Base-by-base conservation (phyloP, 2,888 invertebrate species). In the Dasysyrphus tricinctus region DNA sequence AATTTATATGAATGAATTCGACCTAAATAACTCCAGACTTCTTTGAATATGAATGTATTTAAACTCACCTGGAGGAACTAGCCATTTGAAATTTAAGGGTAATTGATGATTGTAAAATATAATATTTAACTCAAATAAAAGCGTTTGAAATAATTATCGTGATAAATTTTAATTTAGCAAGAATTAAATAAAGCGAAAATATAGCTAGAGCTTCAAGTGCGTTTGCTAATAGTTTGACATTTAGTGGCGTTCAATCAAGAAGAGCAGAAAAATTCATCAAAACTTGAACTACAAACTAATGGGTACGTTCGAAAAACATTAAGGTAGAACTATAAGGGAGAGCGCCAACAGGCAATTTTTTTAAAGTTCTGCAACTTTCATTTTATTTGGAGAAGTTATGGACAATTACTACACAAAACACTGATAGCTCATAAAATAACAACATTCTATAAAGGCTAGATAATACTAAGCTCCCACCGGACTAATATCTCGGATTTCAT, bases 1-100 rank as follows among this genome's bases (percentile, higher is more conserved):
- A 47, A 16, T 42, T 73, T 9, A 14, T 44, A 49, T n/a, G 29
- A 19, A 61, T n/a, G n/a, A 47, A 69, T 61, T 63, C 56, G 39
- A 63, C 69, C 61, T 74, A 32, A 69, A 80, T 72, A 69, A 69
- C 34, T 24, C 11, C 6, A 69, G 8, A 65, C 24, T 24, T 12
- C 6, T 51, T 2, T 7, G 24, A 51, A 6, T 0, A 32, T 47
- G 14, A 1, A 51, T 16, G n/a, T n/a, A 14, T 4, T 32, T 37
- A 0, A n/a, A 47, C 9, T 44, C 76, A 89, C 89, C 89, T 89
- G 42, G 89, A 88, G n/a, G 88, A 88, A 80, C 89, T 89, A 69
- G 89, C 89, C 89, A 89, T 89, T 88, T 54, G 47, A 34, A 32
- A 8, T 54, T 49, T 8, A 19, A 34, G 11, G 4, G 5, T 37